These are phyloP conservation scores for Hirudo medicinalis DNA, from an alignment of 1,140 invertebrate genomes.

Conservation along the genomic window DNA sequence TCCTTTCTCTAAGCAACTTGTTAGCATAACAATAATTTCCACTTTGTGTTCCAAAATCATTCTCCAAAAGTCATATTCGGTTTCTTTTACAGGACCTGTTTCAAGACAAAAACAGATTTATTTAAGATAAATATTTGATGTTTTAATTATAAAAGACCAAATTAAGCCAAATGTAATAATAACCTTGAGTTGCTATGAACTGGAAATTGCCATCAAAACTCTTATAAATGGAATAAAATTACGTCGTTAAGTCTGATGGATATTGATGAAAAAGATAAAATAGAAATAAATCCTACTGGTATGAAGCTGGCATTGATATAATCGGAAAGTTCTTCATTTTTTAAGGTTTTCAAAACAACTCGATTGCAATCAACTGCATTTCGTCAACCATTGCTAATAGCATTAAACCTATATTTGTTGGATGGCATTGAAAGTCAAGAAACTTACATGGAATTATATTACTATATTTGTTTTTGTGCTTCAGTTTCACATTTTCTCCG, in stretches of 20 bases:
- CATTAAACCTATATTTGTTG: no score
- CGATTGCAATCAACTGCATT: neutral
- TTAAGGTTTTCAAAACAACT: neutral
- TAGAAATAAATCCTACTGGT: neutral
- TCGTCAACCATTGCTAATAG: neutral
- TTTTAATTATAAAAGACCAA: no score
- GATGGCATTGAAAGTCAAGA: no score
- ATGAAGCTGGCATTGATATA: no score
- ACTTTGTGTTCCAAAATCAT: conserved; percentile 64
- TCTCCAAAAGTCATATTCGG: conserved; percentile 58
- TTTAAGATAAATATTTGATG: no score
- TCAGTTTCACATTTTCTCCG: no score
- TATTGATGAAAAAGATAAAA: neutral
- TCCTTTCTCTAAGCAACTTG: conserved; percentile 48
- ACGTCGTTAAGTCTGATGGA: no score
- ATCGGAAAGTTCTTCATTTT: neutral
- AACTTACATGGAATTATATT: no score
- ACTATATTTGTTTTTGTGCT: no score
- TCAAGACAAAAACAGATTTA: neutral
- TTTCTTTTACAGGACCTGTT: conserved; percentile 52
- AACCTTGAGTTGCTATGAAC: conserved; percentile 5
- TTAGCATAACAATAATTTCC: conserved; percentile 57
- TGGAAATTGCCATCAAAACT: neutral
- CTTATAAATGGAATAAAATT: neutral
- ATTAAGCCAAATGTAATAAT: no score